Conservation (phyloP, 2,797 vertebrate species). For the Peromyscus melanophrys region DNA sequence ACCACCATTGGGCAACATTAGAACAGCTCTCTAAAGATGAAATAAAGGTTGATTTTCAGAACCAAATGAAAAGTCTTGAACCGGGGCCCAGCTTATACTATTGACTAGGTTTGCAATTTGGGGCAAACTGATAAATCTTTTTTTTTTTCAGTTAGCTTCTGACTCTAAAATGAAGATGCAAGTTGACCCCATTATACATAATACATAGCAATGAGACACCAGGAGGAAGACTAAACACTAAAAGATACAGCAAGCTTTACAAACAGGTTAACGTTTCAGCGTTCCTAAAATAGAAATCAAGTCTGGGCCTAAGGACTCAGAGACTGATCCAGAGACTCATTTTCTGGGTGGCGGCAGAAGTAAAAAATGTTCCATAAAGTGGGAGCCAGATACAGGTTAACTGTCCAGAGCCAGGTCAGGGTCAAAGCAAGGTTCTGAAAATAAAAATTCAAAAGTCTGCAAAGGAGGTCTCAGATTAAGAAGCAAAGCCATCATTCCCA, state of each 20-base stretch:
- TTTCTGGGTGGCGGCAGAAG: not conserved
- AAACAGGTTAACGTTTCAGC: not conserved
- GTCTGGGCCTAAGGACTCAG: not conserved
- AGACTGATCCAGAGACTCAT: not conserved
- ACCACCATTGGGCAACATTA: not conserved
- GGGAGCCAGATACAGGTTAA: not conserved
- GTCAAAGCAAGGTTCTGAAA: not conserved
- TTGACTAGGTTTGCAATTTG: constrained; percentile 3
- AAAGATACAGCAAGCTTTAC: constrained; percentile 33
- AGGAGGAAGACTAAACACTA: not conserved
- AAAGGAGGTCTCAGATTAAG: constrained; percentile 38
- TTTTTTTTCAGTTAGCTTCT: constrained; percentile 45
- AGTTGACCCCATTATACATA: not conserved
- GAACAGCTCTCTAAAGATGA: constrained; percentile 10
- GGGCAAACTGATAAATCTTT: constrained; percentile 26
- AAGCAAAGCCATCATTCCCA: not conserved
- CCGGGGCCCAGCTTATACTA: not conserved
- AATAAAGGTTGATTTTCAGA: constrained; percentile 36
- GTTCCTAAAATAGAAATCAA: not conserved
- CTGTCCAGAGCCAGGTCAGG: not conserved
- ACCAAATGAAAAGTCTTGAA: constrained; percentile 37
- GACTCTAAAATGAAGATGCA: constrained; percentile 22
- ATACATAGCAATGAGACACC: not conserved
- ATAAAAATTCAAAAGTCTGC: not conserved
- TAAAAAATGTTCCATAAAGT: not conserved